These are phyloP conservation scores for Acronicta psi DNA, from an alignment of 2,888 invertebrate genomes.

Conservation along the genomic window DNA sequence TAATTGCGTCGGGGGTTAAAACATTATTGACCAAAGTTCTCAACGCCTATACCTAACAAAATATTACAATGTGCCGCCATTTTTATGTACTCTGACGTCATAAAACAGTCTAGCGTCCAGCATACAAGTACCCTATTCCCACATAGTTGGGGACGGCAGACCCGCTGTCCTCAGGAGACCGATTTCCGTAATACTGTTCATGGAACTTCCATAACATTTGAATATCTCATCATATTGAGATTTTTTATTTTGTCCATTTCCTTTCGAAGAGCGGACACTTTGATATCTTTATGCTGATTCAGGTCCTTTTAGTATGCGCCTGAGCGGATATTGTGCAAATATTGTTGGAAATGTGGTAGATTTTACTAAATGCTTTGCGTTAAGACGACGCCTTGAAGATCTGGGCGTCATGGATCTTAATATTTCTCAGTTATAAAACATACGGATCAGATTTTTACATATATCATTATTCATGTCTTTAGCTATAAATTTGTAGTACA, in stretches of 20 bases:
- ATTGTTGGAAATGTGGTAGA: background rate
- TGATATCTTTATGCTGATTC: slow-evolving; percentile 49
- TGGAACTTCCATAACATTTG: slow-evolving; percentile 77
- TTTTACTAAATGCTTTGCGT: background rate
- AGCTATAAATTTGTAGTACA: too few species aligned
- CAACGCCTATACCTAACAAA: background rate
- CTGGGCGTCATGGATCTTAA: too few species aligned
- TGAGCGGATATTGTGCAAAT: background rate
- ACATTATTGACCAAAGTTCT: background rate
- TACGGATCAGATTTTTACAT: too few species aligned
- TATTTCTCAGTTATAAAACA: too few species aligned
- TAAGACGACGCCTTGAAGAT: too few species aligned
- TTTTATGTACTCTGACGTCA: slow-evolving; percentile 29
- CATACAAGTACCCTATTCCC: slow-evolving; percentile 28
- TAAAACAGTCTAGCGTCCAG: slow-evolving; percentile 31
- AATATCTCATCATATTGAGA: slow-evolving; percentile 77
- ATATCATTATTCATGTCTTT: too few species aligned
- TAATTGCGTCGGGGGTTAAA: too few species aligned
- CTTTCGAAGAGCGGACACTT: slow-evolving; percentile 40
- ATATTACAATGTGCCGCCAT: slow-evolving; percentile 7
- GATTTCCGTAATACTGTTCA: slow-evolving; percentile 79
- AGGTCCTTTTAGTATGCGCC: slow-evolving; percentile 15
- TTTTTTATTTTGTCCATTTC: slow-evolving; percentile 67
- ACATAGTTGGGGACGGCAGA: slow-evolving; percentile 27
- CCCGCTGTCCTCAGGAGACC: slow-evolving; percentile 59